Evolutionary conservation across 1,140 invertebrate species (phyloP), one percentile per base, ranked within the genome.

Genomic region (Drosophila erecta): DNA sequence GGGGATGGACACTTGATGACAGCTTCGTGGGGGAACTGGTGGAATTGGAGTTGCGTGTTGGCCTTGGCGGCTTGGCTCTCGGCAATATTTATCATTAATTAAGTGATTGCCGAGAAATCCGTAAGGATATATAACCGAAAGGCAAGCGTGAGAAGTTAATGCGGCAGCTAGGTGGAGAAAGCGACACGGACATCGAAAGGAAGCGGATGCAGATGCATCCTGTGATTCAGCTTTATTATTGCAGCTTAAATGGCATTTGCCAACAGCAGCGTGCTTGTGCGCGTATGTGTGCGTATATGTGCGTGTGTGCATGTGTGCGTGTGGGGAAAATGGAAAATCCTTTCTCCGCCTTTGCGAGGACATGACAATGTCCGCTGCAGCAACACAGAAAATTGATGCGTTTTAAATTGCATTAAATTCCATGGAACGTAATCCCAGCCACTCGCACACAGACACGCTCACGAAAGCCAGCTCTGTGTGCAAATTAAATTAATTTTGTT

Each of bases 11-110:
- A 58, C 49, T 69, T 44, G n/a, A 17, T 37, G 56, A 56, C 47
- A 44, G 47, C 30, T 59, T 14, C 15, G 27, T 54, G 20, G 50
- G 49, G 44, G 17, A 7, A 22, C 6, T 24, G 20, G 50, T 46
- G 44, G 17, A 7, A 22, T 6, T 24, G 43, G 40, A 53, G 30
- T 51, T 71, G 38, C 30, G 22, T 24, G 47, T 8, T 17, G 55
- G 54, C 27, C 44, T 17, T 60, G 20, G 27, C n/a, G 61, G 17
- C 35, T 24, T 35, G 47, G 35, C 54, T 54, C 30, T 12, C 43
- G 33, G 57, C 53, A 74, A 86, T 86, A 83, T 86, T 84, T 87
- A 89, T 89, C 66, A 87, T 87, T 80, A 87, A 87, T 87, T 89
- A 87, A 79, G 78, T 44, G 47, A 67, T 74, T 70, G 56, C 66